Evolutionary conservation across 2,888 invertebrate species (phyloP).

Genomic region (Tetramorium bicarinatum): DNA sequence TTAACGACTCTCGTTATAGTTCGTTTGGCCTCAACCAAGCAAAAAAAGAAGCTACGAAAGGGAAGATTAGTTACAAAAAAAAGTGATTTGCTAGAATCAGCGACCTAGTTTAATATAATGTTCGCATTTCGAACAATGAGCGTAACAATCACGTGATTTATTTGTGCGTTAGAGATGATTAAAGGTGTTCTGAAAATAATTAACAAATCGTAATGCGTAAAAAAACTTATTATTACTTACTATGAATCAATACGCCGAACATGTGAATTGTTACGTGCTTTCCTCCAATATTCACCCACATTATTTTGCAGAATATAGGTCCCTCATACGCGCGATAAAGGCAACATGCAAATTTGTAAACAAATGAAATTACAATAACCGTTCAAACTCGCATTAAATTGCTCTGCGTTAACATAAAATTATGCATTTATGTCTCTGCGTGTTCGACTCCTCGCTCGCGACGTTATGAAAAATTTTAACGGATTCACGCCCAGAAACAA

Average conservation of each 20-base stretch:
- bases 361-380: constrained; percentile 45
- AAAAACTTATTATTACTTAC: constrained; percentile 17
- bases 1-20: constrained; percentile 6
- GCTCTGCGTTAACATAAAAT: constrained; percentile 39
- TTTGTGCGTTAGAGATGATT: neutral
- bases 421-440: constrained; percentile 16
- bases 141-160: neutral
- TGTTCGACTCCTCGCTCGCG: neutral
- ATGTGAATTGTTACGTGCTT: neutral
- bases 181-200: neutral
- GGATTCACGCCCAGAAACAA: neutral
- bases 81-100: neutral
- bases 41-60: neutral
- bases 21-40: neutral
- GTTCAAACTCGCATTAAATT: constrained; percentile 25
- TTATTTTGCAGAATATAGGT: constrained; percentile 24
- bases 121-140: neutral
- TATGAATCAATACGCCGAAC: neutral
- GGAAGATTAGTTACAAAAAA: neutral
- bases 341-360: constrained; percentile 44
- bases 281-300: constrained; percentile 19
- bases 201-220: neutral
- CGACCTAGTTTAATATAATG: constrained; percentile 10
- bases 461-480: neutral
- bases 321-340: neutral